These are phyloP conservation scores for Scopus umbretta DNA, from an alignment of 2,113 vertebrate species.

Conservation along the genomic window DNA sequence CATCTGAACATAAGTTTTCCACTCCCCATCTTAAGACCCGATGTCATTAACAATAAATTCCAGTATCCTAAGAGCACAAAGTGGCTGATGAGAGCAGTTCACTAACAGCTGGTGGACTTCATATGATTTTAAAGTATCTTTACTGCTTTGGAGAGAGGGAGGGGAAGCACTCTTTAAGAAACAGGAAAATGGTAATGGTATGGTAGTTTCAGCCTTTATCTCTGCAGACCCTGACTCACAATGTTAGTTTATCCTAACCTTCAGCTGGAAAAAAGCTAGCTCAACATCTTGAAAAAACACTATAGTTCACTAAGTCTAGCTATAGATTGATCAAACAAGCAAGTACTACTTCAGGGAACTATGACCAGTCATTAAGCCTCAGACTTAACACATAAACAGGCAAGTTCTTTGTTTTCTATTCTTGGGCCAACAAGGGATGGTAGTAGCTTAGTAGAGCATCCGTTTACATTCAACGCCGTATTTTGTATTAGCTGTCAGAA, in stretches of 20 bases:
- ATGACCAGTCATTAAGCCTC: neutral
- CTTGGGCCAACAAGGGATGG: neutral
- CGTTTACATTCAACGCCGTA: neutral
- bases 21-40: neutral
- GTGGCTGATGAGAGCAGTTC: neutral
- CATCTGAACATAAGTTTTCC: neutral
- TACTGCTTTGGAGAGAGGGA: neutral
- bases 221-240: neutral
- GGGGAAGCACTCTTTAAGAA: neutral
- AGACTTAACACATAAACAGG: neutral
- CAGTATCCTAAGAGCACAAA: neutral
- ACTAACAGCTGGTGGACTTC: neutral
- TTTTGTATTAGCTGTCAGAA: neutral
- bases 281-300: neutral
- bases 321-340: neutral
- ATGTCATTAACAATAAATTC: neutral
- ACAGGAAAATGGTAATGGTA: neutral
- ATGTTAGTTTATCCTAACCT: neutral
- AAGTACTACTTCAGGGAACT: neutral
- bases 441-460: neutral
- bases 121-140: neutral
- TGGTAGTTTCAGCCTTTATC: neutral
- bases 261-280: neutral
- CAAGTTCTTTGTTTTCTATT: neutral
- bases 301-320: neutral